Conservation (phyloP, 1,140 invertebrate species). For the Hycleus phaleratus region DNA sequence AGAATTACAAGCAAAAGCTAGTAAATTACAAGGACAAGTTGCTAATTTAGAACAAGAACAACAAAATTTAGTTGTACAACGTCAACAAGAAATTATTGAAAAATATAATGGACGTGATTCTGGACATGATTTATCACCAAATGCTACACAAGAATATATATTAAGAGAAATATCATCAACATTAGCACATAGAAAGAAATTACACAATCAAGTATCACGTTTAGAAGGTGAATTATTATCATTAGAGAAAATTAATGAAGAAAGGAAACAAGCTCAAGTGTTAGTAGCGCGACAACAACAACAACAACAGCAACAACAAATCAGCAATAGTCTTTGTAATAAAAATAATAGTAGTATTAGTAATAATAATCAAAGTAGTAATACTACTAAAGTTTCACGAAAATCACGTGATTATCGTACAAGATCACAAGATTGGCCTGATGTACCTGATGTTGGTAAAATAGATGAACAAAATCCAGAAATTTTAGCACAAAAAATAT, state of each 20-base stretch:
- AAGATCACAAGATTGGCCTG: conserved; percentile 82
- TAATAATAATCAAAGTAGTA: neutral
- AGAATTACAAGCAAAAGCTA: conserved; percentile 78
- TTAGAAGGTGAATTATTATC: conserved; percentile 66
- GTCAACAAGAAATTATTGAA: conserved; percentile 61
- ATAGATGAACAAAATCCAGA: conserved; percentile 89
- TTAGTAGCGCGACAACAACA: conserved; percentile 25
- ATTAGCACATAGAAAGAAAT: conserved; percentile 67
- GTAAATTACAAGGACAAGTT: conserved; percentile 75
- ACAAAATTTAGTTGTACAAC: conserved; percentile 54
- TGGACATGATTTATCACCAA: conserved; percentile 52
- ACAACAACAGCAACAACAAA: conserved; percentile 1
- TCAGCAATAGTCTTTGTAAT: too few species aligned
- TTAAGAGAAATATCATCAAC: conserved; percentile 78
- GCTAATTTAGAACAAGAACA: conserved; percentile 60
- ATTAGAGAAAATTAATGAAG: conserved; percentile 62
- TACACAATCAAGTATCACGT: conserved; percentile 68
- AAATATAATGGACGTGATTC: conserved; percentile 49
- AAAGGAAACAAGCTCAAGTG: conserved; percentile 44
- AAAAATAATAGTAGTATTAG: too few species aligned
- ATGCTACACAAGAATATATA: conserved; percentile 66
- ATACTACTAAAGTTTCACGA: conserved; percentile 38
- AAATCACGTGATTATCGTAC: conserved; percentile 66
- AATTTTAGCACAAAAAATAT: conserved; percentile 77
- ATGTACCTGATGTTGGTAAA: conserved; percentile 80